phyloP scores from a whole-genome alignment of 2,113 vertebrate species.

The Psettodes erumei region DNA sequence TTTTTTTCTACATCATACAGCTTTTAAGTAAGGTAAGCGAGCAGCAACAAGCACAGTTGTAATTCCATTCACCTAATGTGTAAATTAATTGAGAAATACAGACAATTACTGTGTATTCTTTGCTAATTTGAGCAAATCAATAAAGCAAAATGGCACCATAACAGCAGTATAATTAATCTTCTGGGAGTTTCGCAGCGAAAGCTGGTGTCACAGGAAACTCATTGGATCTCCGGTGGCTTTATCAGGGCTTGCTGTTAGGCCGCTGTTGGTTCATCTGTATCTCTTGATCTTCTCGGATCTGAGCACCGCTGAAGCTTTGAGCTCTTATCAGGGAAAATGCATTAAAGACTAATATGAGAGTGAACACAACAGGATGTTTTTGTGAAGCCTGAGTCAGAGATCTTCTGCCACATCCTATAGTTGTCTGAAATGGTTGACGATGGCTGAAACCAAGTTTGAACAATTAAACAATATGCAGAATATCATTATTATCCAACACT shows the following conservation, averaged over 20 bases:
- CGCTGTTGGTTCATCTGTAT: slow-evolving; percentile 53
- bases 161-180: no score
- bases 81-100: neutral
- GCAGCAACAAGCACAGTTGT: neutral
- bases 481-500: neutral
- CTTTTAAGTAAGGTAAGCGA: neutral
- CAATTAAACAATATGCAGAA: neutral
- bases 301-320: slow-evolving; percentile 58
- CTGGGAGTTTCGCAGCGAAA: slow-evolving; percentile 1
- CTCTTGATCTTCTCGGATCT: slow-evolving; percentile 56
- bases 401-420: slow-evolving; percentile 31
- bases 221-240: slow-evolving; percentile 50
- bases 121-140: neutral
- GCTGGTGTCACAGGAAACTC: slow-evolving; percentile 46
- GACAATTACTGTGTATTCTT: neutral
- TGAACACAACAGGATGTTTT: slow-evolving; percentile 39
- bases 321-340: slow-evolving; percentile 66
- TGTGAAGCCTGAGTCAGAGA: slow-evolving; percentile 43
- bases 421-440: slow-evolving; percentile 18
- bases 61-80: neutral
- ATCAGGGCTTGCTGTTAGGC: slow-evolving; percentile 44
- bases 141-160: no score
- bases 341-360: slow-evolving; percentile 67
- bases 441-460: slow-evolving; percentile 1
- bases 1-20: neutral